Percentiles rank a stretch among this genome's conserved stretches.
Evolutionary conservation across 2,888 invertebrate genomes (phyloP).

Genomic region (Busseola fusca): DNA sequence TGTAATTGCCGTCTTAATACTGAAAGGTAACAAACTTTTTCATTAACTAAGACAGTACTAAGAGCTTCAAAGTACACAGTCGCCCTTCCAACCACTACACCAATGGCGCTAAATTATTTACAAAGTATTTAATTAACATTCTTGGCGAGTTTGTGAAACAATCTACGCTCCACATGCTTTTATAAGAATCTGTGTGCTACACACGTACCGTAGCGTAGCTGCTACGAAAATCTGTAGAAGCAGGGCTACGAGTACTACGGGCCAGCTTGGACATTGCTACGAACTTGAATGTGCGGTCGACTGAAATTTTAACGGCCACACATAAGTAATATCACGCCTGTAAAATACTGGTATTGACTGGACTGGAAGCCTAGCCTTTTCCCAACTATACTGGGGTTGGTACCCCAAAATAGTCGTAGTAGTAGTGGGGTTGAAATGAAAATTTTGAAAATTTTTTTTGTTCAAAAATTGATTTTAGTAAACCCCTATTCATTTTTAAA

Average conservation of each 20-base stretch:
- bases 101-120: conserved; percentile 36
- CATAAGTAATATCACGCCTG: background rate
- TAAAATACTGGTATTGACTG: too few species aligned
- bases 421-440: too few species aligned
- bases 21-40: background rate
- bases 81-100: conserved; percentile 17
- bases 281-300: background rate
- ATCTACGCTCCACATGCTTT: conserved; percentile 51
- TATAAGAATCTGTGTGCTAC: conserved; percentile 53
- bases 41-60: background rate
- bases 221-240: conserved; percentile 45
- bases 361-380: too few species aligned
- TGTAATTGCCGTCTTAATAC: too few species aligned
- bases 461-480: too few species aligned
- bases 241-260: conserved; percentile 28
- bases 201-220: conserved; percentile 41
- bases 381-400: too few species aligned
- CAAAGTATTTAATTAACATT: conserved; percentile 60
- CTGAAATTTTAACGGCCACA: background rate
- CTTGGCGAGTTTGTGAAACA: conserved; percentile 54
- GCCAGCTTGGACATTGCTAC: conserved; percentile 1
- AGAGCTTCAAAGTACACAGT: conserved; percentile 1
- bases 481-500: too few species aligned
- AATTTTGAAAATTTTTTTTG: too few species aligned
- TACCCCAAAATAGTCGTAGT: too few species aligned